phyloP scores from a whole-genome alignment of 2,888 invertebrate genomes.

The Sarcophaga variegata region DNA sequence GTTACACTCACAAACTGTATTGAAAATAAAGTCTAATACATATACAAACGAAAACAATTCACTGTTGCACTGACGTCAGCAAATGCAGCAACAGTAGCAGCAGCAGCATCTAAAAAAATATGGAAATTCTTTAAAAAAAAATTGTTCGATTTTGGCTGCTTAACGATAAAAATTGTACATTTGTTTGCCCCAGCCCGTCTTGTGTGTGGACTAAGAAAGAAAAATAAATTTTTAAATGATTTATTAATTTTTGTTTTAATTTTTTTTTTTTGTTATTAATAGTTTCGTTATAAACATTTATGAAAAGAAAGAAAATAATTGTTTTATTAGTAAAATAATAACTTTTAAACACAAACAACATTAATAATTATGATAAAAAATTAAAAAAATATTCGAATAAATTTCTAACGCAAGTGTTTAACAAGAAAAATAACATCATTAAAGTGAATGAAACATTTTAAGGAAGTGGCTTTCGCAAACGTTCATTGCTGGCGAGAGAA shows the following conservation, averaged over 20 bases:
- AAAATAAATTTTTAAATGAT: not conserved
- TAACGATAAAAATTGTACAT: not conserved
- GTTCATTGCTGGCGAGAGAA: not conserved
- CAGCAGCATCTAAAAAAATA: not conserved
- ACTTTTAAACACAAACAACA: not conserved
- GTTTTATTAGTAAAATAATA: not conserved
- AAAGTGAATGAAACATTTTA: not conserved
- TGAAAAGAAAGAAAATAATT: too few relatives aligned
- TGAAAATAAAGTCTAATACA: too few relatives aligned
- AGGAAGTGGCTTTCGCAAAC: not conserved
- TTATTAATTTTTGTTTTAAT: not conserved
- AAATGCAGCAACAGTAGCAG: not conserved
- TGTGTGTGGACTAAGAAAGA: not conserved
- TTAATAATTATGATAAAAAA: not conserved
- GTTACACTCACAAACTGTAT: not conserved
- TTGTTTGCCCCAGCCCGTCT: not conserved
- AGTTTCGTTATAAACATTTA: not conserved
- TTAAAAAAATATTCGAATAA: not conserved
- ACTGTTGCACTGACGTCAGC: slow-evolving; percentile 16
- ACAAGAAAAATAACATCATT: too few relatives aligned
- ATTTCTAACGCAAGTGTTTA: not conserved
- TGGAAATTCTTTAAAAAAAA: slow-evolving; percentile 10
- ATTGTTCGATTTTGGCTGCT: not conserved
- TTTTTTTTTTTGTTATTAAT: not conserved
- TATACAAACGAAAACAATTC: not conserved